Conservation (phyloP, 2,797 vertebrate species). For the Triplophysa bombifrons region DNA sequence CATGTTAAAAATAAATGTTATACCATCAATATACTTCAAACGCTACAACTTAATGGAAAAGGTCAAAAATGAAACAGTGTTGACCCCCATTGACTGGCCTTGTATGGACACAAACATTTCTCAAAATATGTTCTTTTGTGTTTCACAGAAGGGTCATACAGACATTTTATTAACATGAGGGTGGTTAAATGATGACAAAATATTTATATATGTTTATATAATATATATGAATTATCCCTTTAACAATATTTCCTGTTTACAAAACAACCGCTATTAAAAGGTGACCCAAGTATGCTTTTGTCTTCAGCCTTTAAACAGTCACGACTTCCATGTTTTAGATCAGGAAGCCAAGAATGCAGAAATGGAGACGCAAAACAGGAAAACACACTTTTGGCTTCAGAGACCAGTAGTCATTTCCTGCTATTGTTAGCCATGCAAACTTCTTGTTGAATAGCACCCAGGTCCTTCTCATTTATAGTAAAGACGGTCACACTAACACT, state of each 20-base stretch:
- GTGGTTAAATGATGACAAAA: too few species aligned
- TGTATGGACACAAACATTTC: too few species aligned
- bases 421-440: conserved; percentile 23
- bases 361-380: conserved; percentile 66
- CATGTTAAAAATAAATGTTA: background rate
- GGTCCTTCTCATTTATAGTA: background rate
- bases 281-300: conserved; percentile 19
- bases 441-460: background rate
- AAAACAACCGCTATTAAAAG: conserved; percentile 3
- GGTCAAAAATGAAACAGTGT: too few species aligned
- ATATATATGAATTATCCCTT: background rate
- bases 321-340: conserved; percentile 38
- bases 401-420: conserved; percentile 68
- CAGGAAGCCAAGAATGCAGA: conserved; percentile 44
- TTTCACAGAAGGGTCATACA: too few species aligned
- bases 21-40: too few species aligned
- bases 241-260: background rate
- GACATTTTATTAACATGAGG: too few species aligned
- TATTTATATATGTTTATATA: too few species aligned
- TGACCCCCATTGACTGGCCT: too few species aligned
- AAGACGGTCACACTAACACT: background rate
- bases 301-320: conserved; percentile 26
- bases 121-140: too few species aligned
- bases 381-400: conserved; percentile 69
- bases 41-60: too few species aligned